Base-by-base conservation (phyloP, 2,888 invertebrate genomes). In the Tipula unca region DNA sequence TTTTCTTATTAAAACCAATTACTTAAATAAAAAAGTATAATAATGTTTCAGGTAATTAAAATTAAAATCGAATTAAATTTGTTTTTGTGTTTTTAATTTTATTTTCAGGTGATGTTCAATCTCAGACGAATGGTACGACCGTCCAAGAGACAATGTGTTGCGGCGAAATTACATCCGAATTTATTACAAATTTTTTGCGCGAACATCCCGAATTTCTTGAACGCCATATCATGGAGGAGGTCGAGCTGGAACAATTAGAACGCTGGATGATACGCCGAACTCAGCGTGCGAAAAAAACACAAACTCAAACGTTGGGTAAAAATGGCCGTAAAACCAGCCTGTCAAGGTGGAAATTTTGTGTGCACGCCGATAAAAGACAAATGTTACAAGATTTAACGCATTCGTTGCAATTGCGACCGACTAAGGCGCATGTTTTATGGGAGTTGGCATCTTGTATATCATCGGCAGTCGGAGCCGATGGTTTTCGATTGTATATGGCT, bases 371-470 rank as follows among this genome's bases (percentile, higher is more conserved):
- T 89, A 94, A 94, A 89, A 91, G 93, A 85, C 92, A 93, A 88
- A 93, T 94, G 92, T 90, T 94, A 35, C 91, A 92, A 87, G 89
- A 94, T 87, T 89, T 95, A 85, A 93, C 95, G 0, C 92, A 92
- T 85, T 93, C 93, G 32, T 90, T 95, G 5, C 92, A 94, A 86
- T 91, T 92, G 32, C 92, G 93, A 85, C 93, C 93, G 0, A 93
- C 93, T 85, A 94, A 94, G 88, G 92, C 93, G 85, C 92, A 93
- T 54, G 93, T 95, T 1, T 88, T 95, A 25, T 93, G 93, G 91
- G 95, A 95, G 89, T 89, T 96, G 48, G 93, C 94, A 0, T 92
- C 91, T 85, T 94, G 94, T 88, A 93, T 95, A 85, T 92, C 93
- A 29, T 92, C 93, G 14, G 94, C 95, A 0, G 93, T 95, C 0